Base-by-base conservation (phyloP, 2,888 invertebrate species). In the Helobdella robusta region DNA sequence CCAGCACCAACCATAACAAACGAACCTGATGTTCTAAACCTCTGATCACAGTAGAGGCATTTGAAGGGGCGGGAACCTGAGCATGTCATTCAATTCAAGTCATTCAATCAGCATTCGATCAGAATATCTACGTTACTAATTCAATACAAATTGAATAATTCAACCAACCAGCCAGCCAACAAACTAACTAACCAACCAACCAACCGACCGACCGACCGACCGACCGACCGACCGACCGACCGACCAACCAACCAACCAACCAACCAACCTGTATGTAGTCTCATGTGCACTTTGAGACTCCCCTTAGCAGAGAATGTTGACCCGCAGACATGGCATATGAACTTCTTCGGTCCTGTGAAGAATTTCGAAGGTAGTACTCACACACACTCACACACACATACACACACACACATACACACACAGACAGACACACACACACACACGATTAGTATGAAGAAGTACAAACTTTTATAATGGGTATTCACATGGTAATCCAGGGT, bases 1-100 rank as follows among this genome's bases (percentile, higher is more conserved):
- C n/a, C n/a, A n/a, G n/a, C n/a, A n/a, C n/a, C n/a, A n/a, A n/a
- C n/a, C n/a, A n/a, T n/a, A n/a, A n/a, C n/a, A n/a, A n/a, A n/a
- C n/a, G n/a, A n/a, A 0, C 86, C 85, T 0, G 85, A 83, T 0
- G 86, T 87, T 44, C 86, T 79, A 75, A 87, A 87, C 67, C 81
- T 79, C 68, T 82, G 77, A n/a, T 82, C 81, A 75, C 93, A 94
- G 76, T 90, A 86, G 0, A 88, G 88, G 79, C 94, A 94, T 63
- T 83, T 83, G 79, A 88, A 91, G 0, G 92, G 91, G 76, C 89
- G 90, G 36, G 85, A 83, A 2, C 89, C n/a, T n/a, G n/a, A n/a
- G n/a, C n/a, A n/a, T n/a, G n/a, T n/a, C n/a, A n/a, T n/a, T n/a
- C n/a, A n/a, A n/a, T n/a, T n/a, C n/a, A n/a, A n/a, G n/a, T n/a